These are phyloP conservation scores for Hoplodrina blanda DNA, from an alignment of 2,888 invertebrate genomes.

Conservation along the genomic window DNA sequence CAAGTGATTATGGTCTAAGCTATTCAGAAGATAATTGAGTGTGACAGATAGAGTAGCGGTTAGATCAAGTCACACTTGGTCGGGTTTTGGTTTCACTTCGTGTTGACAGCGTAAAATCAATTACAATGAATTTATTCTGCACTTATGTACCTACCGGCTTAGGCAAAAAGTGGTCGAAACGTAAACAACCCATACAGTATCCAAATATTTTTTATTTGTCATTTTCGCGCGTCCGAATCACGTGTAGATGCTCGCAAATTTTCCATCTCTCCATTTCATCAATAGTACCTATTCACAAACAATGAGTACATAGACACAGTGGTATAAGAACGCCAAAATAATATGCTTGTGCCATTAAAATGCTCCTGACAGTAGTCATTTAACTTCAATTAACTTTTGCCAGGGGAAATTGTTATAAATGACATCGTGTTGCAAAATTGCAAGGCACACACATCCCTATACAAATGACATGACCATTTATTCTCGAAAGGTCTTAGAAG, in stretches of 20 bases:
- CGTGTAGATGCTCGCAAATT: not conserved
- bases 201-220: not conserved
- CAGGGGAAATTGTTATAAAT: conserved; percentile 23
- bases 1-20: conserved; percentile 53
- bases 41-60: conserved; percentile 59
- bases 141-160: not conserved
- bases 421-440: not conserved
- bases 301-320: too few species aligned
- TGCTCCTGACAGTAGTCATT: conserved; percentile 7
- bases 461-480: not conserved
- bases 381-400: conserved; percentile 27
- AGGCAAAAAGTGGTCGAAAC: conserved; percentile 1
- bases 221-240: not conserved
- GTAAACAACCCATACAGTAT: conserved; percentile 6
- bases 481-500: conserved; percentile 36
- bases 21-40: conserved; percentile 55
- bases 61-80: conserved; percentile 45
- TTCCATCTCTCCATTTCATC: not conserved
- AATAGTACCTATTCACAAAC: too few species aligned
- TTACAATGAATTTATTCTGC: conserved; percentile 28
- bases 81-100: conserved; percentile 45
- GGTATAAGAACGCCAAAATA: not conserved
- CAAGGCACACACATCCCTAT: not conserved
- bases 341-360: conserved; percentile 11
- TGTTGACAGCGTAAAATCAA: conserved; percentile 27